Conservation (phyloP, 2,113 vertebrate species). For the Picathartes gymnocephalus region DNA sequence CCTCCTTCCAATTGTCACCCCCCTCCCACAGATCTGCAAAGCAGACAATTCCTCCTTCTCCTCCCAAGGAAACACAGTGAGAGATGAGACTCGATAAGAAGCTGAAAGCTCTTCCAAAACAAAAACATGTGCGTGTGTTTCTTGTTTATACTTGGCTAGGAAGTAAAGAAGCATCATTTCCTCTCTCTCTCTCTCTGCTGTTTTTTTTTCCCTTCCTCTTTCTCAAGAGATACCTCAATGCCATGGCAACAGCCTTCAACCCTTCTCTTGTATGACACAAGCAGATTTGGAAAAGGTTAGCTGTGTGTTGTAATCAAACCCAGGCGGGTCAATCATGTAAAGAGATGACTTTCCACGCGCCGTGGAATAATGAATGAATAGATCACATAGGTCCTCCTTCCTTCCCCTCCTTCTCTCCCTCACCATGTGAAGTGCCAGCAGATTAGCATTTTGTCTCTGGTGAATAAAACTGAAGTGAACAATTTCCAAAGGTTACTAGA, state of each 20-base stretch:
- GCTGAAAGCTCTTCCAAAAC: conserved; percentile 54
- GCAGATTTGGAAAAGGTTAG: conserved; percentile 64
- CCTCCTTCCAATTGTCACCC: conserved; percentile 7
- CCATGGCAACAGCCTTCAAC: conserved; percentile 73
- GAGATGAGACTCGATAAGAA: conserved; percentile 50
- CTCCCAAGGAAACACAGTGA: conserved; percentile 47
- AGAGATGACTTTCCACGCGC: conserved; percentile 53
- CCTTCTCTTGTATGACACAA: conserved; percentile 64
- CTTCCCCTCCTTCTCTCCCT: background rate
- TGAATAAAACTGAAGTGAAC: background rate
- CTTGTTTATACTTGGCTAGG: conserved; percentile 65
- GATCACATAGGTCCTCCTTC: conserved; percentile 3
- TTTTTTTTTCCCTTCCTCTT: background rate
- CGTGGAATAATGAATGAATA: conserved; percentile 44
- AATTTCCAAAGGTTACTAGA: background rate
- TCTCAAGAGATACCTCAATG: conserved; percentile 63
- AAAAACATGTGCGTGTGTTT: conserved; percentile 55
- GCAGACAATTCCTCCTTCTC: conserved; percentile 46
- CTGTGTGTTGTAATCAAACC: conserved; percentile 63
- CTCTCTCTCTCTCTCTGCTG: background rate
- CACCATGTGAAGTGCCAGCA: background rate
- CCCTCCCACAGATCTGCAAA: conserved; percentile 42
- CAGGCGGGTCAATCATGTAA: conserved; percentile 62
- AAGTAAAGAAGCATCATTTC: conserved; percentile 63
- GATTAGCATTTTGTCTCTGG: conserved; percentile 28